Evolutionary conservation across 2,797 vertebrate species (phyloP).

Genomic region (Nothura maculosa): DNA sequence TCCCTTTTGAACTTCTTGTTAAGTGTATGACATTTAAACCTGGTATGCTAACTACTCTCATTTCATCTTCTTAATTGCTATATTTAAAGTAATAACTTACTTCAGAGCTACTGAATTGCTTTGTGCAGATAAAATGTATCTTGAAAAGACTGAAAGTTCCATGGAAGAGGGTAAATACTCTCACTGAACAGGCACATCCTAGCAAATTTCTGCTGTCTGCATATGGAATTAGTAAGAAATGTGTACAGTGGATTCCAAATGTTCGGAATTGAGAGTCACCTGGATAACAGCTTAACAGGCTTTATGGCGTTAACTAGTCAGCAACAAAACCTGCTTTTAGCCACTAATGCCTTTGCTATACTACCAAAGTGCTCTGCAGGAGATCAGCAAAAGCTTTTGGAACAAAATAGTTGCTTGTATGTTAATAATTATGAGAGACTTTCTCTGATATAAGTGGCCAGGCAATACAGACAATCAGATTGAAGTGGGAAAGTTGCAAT

Average conservation of each 20-base stretch:
- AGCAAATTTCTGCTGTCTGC: neutral
- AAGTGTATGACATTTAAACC: neutral
- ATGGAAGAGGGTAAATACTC: neutral
- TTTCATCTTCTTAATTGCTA: neutral
- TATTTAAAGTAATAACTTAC: neutral
- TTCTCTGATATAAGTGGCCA: accelerated
- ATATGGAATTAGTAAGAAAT: accelerated
- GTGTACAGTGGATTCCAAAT: neutral
- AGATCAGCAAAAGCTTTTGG: accelerated
- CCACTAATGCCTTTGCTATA: neutral
- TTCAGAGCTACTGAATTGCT: neutral
- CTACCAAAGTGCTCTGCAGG: neutral
- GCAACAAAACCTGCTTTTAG: neutral
- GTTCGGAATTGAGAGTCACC: neutral
- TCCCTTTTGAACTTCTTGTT: accelerated
- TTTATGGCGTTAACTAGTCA: neutral
- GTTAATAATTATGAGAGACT: neutral
- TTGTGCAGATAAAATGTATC: neutral
- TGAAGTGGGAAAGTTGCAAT: accelerated
- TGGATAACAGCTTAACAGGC: neutral
- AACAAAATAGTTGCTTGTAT: neutral
- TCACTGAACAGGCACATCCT: neutral
- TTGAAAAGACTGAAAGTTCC: neutral
- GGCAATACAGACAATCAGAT: neutral
- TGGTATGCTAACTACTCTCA: accelerated